Evolutionary conservation across 1,140 invertebrate genomes (phyloP).

Genomic region (Panagrolaimus sp.): DNA sequence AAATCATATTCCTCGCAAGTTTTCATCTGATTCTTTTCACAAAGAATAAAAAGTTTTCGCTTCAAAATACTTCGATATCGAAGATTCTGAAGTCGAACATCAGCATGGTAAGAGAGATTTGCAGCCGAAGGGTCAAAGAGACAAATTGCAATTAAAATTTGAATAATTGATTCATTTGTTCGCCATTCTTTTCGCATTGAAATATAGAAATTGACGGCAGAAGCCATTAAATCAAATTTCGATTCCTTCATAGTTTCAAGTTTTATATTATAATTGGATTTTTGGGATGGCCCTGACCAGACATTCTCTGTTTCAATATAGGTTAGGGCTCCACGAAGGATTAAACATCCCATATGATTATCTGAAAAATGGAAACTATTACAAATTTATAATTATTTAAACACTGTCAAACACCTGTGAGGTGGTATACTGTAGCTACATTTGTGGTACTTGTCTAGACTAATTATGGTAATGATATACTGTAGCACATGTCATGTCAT

Average conservation of each 20-base stretch:
- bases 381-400: too few relatives aligned
- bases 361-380: too few relatives aligned
- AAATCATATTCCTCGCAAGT: slow-evolving; percentile 20
- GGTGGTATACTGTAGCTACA: too few relatives aligned
- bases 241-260: not conserved
- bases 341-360: slow-evolving; percentile 22
- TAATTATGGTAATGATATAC: too few relatives aligned
- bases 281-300: slow-evolving; percentile 22
- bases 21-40: slow-evolving; percentile 14
- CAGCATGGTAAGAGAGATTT: slow-evolving; percentile 31
- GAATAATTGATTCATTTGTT: slow-evolving; percentile 40
- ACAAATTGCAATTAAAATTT: slow-evolving; percentile 37
- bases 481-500: too few relatives aligned
- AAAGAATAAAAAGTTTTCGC: slow-evolving; percentile 23
- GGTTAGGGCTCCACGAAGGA: slow-evolving; percentile 29
- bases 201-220: slow-evolving; percentile 34
- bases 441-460: too few relatives aligned
- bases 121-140: slow-evolving; percentile 37
- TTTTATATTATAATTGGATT: slow-evolving; percentile 22
- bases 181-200: slow-evolving; percentile 43
- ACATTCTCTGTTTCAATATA: slow-evolving; percentile 24
- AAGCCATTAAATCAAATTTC: slow-evolving; percentile 5
- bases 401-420: too few relatives aligned
- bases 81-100: not conserved
- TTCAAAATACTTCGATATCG: slow-evolving; percentile 14